phyloP scores from a whole-genome alignment of 2,888 invertebrate genomes.

The Melikaiella ostensackeni region DNA sequence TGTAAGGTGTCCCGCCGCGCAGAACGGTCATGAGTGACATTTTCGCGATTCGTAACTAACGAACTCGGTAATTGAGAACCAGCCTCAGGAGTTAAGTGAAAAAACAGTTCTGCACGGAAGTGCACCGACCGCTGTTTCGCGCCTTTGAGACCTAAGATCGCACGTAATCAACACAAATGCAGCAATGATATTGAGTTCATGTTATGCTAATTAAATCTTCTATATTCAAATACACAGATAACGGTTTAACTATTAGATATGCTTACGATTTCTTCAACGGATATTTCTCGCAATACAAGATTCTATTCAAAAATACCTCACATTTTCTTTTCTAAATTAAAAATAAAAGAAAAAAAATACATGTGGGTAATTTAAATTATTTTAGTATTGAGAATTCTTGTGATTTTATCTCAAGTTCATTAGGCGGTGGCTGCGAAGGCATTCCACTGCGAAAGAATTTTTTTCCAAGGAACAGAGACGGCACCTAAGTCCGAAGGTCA shows the following conservation, averaged over 20 bases:
- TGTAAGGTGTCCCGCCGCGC: constrained; percentile 62
- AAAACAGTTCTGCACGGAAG: constrained; percentile 44
- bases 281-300: background rate
- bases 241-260: background rate
- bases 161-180: constrained; percentile 24
- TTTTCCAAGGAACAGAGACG: constrained; percentile 29
- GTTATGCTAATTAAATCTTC: constrained; percentile 16
- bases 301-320: background rate
- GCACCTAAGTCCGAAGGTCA: constrained; percentile 36
- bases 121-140: constrained; percentile 7
- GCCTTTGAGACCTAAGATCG: constrained; percentile 2
- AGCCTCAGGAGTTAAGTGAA: background rate
- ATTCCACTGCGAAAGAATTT: constrained; percentile 28
- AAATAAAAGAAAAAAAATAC: background rate
- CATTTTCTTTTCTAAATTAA: background rate
- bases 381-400: constrained; percentile 24
- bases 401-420: constrained; percentile 39
- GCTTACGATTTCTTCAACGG: background rate
- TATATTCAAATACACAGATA: background rate
- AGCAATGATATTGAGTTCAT: background rate
- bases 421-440: constrained; percentile 13
- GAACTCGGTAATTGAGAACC: constrained; percentile 53
- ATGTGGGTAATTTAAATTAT: constrained; percentile 30
- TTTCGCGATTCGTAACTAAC: constrained; percentile 61
- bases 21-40: constrained; percentile 65